Evolutionary conservation across 2,888 invertebrate species (phyloP).

Genomic region (Ferrisia virgata): DNA sequence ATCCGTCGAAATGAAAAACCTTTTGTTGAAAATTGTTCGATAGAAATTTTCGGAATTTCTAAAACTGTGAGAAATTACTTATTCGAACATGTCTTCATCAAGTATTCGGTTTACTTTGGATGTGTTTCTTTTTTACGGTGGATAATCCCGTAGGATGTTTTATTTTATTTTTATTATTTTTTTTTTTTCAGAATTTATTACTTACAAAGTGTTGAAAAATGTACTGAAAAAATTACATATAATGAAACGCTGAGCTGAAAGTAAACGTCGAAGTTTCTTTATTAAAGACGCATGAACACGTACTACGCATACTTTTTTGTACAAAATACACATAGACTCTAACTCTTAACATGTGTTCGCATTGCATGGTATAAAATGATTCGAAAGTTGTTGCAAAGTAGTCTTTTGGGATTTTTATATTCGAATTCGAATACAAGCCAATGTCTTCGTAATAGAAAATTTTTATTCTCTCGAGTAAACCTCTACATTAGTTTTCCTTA

Average conservation of each 20-base stretch:
- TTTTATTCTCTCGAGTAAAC: background rate
- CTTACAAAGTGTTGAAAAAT: background rate
- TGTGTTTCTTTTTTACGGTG: background rate
- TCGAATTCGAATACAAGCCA: background rate
- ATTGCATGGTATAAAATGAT: background rate
- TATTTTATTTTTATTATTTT: too few relatives aligned
- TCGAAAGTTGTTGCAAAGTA: background rate
- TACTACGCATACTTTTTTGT: background rate
- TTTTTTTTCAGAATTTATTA: background rate
- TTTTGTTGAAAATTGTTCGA: background rate
- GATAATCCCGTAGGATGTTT: background rate
- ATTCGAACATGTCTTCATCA: background rate
- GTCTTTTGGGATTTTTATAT: background rate
- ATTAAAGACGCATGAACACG: background rate
- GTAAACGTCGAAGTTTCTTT: background rate
- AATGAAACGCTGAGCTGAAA: background rate
- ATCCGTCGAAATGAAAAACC: background rate
- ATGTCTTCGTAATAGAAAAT: background rate
- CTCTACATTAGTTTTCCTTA: background rate
- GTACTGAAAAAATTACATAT: background rate
- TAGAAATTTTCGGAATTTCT: background rate
- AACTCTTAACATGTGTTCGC: background rate
- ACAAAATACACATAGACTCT: background rate
- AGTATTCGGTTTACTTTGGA: background rate
- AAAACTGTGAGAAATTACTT: too few relatives aligned